These are phyloP conservation scores for Amphilophus citrinellus DNA, from an alignment of 2,113 vertebrate species.

Conservation along the genomic window DNA sequence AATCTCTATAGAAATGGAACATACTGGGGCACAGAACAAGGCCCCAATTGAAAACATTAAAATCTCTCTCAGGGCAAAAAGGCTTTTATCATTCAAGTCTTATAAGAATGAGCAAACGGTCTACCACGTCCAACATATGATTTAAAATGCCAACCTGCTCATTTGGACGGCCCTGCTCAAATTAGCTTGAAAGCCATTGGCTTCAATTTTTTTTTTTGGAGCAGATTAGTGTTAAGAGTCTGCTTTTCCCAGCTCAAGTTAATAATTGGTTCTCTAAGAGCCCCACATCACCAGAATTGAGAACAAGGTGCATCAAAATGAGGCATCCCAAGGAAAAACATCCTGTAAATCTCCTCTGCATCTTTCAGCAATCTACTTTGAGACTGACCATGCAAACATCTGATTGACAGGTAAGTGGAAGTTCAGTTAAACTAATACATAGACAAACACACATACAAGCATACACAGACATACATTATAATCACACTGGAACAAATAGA, in stretches of 20 bases:
- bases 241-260: slow-evolving; percentile 29
- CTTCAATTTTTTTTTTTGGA: neutral
- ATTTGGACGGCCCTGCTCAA: slow-evolving; percentile 7
- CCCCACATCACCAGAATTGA: neutral
- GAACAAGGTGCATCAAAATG: slow-evolving; percentile 4
- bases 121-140: slow-evolving; percentile 33
- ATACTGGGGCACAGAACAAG: slow-evolving; percentile 29
- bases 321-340: slow-evolving; percentile 20
- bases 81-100: slow-evolving; percentile 41
- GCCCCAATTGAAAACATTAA: slow-evolving; percentile 31
- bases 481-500: slow-evolving; percentile 56
- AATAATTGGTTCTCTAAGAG: slow-evolving; percentile 20
- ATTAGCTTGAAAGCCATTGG: slow-evolving; percentile 8
- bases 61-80: slow-evolving; percentile 51
- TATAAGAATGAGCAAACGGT: slow-evolving; percentile 29
- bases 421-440: slow-evolving; percentile 49
- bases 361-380: slow-evolving; percentile 39
- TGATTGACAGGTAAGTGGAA: slow-evolving; percentile 53
- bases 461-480: slow-evolving; percentile 55
- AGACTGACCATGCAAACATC: slow-evolving; percentile 62
- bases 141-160: slow-evolving; percentile 51
- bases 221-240: slow-evolving; percentile 20
- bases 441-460: slow-evolving; percentile 52
- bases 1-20: slow-evolving; percentile 36
- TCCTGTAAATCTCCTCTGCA: slow-evolving; percentile 19